Evolutionary conservation across 2,888 invertebrate species (phyloP).

Genomic region (Phasia obesa): DNA sequence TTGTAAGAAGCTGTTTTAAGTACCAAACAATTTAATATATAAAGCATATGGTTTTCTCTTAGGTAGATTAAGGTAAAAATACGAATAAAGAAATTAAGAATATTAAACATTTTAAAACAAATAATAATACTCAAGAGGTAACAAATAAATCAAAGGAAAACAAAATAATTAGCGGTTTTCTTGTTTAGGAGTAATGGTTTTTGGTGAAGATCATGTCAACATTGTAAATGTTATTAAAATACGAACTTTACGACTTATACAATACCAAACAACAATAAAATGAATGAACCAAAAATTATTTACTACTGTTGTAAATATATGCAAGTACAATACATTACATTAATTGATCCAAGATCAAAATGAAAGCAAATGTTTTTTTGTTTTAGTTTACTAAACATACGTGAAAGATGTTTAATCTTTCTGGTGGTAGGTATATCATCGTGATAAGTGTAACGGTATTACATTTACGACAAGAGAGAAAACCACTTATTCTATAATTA

Average conservation of each 20-base stretch:
- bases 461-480: not conserved
- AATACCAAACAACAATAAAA: no score
- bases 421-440: not conserved
- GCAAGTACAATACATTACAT: not conserved
- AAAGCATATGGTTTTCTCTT: constrained; percentile 48
- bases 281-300: no score
- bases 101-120: constrained; percentile 69
- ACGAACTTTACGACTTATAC: not conserved
- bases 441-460: not conserved
- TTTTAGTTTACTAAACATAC: not conserved
- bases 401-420: not conserved
- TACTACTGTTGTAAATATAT: no score
- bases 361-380: not conserved
- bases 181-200: not conserved
- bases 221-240: not conserved
- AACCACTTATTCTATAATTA: not conserved
- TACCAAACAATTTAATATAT: constrained; percentile 59
- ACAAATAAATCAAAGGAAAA: not conserved
- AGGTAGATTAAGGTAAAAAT: constrained; percentile 48
- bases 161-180: constrained; percentile 2
- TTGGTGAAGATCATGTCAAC: no score
- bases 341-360: not conserved
- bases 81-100: constrained; percentile 41
- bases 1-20: constrained; percentile 63
- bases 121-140: constrained; percentile 63